Percentiles rank a stretch among this genome's conserved stretches.
Conservation (phyloP, 2,113 vertebrate species). For the Mellivora capensis region DNA sequence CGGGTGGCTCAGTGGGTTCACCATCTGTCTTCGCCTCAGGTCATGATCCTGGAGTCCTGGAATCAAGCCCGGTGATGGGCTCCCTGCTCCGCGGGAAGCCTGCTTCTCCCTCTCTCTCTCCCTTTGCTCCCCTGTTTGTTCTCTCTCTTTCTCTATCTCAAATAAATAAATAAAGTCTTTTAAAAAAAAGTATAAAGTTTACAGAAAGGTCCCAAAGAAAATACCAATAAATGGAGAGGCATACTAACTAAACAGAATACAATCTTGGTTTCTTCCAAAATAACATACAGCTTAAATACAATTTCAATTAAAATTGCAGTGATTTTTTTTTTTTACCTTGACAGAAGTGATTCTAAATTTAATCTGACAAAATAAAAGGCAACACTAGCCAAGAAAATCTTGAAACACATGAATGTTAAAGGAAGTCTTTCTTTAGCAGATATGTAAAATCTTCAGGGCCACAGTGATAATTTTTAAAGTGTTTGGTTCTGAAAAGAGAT, state of each 20-base stretch:
- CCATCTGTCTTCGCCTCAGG: background rate
- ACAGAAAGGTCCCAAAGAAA: background rate
- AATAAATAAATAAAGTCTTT: background rate
- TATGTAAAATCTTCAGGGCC: background rate
- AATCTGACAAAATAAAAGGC: slow-evolving; percentile 8
- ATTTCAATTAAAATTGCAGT: slow-evolving; percentile 17
- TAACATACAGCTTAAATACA: background rate
- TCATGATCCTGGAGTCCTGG: background rate
- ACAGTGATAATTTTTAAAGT: background rate
- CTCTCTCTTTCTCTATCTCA: background rate
- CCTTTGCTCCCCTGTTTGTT: background rate
- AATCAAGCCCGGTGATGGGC: background rate
- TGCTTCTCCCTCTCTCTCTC: background rate
- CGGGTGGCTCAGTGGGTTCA: background rate
- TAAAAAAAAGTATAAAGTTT: background rate
- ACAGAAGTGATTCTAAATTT: slow-evolving; percentile 21
- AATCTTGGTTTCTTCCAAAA: background rate
- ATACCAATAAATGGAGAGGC: background rate
- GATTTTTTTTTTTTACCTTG: background rate
- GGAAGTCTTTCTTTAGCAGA: background rate
- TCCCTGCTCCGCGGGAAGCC: background rate
- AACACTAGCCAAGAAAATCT: background rate
- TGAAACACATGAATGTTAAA: background rate
- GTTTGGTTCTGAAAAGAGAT: background rate
- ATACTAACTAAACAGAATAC: background rate